Conservation (phyloP, 2,888 invertebrate genomes). For the Euproctis similis region DNA sequence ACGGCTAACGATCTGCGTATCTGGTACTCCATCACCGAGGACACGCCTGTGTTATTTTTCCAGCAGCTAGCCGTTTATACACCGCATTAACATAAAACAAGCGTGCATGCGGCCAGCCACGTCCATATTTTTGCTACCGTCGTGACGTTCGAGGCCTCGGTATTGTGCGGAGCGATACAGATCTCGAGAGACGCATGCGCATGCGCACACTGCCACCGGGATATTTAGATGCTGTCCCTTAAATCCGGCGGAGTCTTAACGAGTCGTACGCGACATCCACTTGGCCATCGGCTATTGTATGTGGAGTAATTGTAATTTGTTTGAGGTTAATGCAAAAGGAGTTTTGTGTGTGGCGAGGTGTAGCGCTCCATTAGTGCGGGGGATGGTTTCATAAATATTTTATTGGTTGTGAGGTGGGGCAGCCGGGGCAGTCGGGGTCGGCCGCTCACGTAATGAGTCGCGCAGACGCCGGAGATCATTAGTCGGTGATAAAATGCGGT, state of each 20-base stretch:
- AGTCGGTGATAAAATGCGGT: conserved; percentile 67
- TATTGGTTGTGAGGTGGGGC: conserved; percentile 56
- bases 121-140: conserved; percentile 70
- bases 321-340: conserved; percentile 35
- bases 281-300: conserved; percentile 53
- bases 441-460: conserved; percentile 56
- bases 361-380: conserved; percentile 57
- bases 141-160: conserved; percentile 64
- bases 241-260: conserved; percentile 56
- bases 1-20: conserved; percentile 38
- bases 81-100: conserved; percentile 73
- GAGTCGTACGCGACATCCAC: conserved; percentile 51
- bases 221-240: conserved; percentile 72
- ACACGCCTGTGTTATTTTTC: conserved; percentile 51
- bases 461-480: conserved; percentile 55
- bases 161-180: conserved; percentile 70
- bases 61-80: conserved; percentile 43
- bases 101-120: conserved; percentile 47
- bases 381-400: conserved; percentile 70
- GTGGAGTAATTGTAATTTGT: conserved; percentile 28
- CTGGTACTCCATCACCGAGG: conserved; percentile 56
- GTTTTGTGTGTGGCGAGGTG: conserved; percentile 41
- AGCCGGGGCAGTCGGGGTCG: conserved; percentile 42
- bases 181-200: conserved; percentile 55
- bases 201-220: conserved; percentile 58